These are phyloP conservation scores for Dendrolimus pini DNA, from an alignment of 2,888 invertebrate genomes.

Conservation along the genomic window DNA sequence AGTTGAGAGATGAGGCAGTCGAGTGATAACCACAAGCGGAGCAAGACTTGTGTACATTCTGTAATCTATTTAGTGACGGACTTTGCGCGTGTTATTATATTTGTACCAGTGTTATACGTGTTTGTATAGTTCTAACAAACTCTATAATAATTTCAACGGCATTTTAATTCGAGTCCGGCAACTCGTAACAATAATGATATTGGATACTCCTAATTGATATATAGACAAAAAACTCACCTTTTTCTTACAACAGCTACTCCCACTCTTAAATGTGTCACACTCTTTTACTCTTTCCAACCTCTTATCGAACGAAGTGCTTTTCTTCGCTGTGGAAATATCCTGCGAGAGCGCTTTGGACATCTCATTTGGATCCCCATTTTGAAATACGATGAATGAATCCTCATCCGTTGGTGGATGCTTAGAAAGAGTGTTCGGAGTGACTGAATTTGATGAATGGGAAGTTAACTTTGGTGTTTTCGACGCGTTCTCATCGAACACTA, in stretches of 20 bases:
- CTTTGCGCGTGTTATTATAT: too few species aligned
- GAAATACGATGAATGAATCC: conserved; percentile 59
- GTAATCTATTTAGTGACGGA: too few species aligned
- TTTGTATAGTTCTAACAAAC: too few species aligned
- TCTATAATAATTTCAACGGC: too few species aligned
- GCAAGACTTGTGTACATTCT: too few species aligned
- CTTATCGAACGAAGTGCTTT: conserved; percentile 37
- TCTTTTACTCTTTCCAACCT: conserved; percentile 48
- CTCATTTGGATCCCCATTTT: conserved; percentile 21
- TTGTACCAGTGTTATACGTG: too few species aligned
- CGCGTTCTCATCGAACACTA: conserved; percentile 56
- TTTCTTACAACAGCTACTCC: conserved; percentile 32
- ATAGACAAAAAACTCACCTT: conserved; percentile 31
- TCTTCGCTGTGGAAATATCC: conserved; percentile 24
- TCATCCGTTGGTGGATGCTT: conserved; percentile 28
- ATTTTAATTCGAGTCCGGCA: too few species aligned
- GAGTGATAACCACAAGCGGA: too few species aligned
- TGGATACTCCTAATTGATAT: too few species aligned
- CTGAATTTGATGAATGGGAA: conserved; percentile 3
- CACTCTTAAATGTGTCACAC: conserved; percentile 40
- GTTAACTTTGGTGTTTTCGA: conserved; percentile 18
- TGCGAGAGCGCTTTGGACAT: conserved; percentile 1
- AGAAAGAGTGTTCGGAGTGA: conserved; percentile 11
- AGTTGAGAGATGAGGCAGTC: too few species aligned
- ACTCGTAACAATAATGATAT: too few species aligned